Evolutionary conservation across 2,888 invertebrate species (phyloP).

Genomic region (Germaria angustata): DNA sequence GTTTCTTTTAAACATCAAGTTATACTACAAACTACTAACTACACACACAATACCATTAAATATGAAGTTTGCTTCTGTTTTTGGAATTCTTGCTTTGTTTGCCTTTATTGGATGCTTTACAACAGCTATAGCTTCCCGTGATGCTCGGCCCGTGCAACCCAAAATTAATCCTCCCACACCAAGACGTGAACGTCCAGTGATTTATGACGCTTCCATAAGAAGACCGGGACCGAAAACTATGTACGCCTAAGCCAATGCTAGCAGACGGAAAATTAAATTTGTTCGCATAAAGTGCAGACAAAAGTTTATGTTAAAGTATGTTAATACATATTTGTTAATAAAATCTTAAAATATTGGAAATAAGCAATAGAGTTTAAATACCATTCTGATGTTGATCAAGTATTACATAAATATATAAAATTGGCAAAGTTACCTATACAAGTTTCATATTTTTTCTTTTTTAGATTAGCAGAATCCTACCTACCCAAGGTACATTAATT

Average conservation of each 20-base stretch:
- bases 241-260: slow-evolving; percentile 30
- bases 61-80: slow-evolving; percentile 40
- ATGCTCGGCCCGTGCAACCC: slow-evolving; percentile 35
- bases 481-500: too few relatives aligned
- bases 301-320: neutral
- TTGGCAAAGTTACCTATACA: too few relatives aligned
- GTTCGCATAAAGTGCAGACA: neutral
- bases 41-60: neutral
- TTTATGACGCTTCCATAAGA: slow-evolving; percentile 57
- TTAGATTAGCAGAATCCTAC: too few relatives aligned
- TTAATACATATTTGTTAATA: neutral
- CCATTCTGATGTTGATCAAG: too few relatives aligned
- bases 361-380: neutral
- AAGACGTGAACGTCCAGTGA: slow-evolving; percentile 41
- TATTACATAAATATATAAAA: too few relatives aligned
- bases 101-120: slow-evolving; percentile 39
- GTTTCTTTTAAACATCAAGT: slow-evolving; percentile 10
- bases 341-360: neutral
- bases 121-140: slow-evolving; percentile 28
- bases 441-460: too few relatives aligned
- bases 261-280: neutral
- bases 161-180: slow-evolving; percentile 40
- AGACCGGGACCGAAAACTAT: slow-evolving; percentile 52
- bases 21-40: too few relatives aligned
- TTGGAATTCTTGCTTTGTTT: slow-evolving; percentile 19